Conservation (phyloP, 2,888 invertebrate species). For the Villa cingulata region DNA sequence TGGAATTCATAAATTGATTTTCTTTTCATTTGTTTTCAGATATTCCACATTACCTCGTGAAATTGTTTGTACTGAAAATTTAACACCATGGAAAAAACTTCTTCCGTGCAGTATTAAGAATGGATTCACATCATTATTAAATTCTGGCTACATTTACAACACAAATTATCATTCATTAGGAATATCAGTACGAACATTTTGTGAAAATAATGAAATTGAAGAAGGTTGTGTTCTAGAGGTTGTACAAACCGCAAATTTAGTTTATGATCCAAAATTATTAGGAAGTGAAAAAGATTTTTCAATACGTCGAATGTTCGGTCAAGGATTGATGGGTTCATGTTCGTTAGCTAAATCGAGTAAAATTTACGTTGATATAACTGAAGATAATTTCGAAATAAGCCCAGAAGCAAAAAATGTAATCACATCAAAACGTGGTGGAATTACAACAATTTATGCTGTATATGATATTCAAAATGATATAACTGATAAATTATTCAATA, state of each 20-base stretch:
- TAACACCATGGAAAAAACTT: slow-evolving; percentile 96
- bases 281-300: slow-evolving; percentile 61
- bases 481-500: slow-evolving; percentile 47
- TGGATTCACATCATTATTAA: slow-evolving; percentile 76
- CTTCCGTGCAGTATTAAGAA: slow-evolving; percentile 85
- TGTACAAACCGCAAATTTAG: slow-evolving; percentile 71
- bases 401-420: slow-evolving; percentile 47
- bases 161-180: slow-evolving; percentile 86
- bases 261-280: slow-evolving; percentile 58
- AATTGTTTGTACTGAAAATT: slow-evolving; percentile 95
- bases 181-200: slow-evolving; percentile 69
- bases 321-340: slow-evolving; percentile 68
- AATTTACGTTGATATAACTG: slow-evolving; percentile 67
- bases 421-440: slow-evolving; percentile 54
- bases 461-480: slow-evolving; percentile 47
- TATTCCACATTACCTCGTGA: slow-evolving; percentile 91
- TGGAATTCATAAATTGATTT: no score
- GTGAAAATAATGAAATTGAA: slow-evolving; percentile 42
- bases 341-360: slow-evolving; percentile 63
- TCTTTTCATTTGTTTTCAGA: slow-evolving; percentile 26
- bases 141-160: slow-evolving; percentile 82
- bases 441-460: slow-evolving; percentile 50
- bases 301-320: slow-evolving; percentile 72
- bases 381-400: slow-evolving; percentile 47
- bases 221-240: slow-evolving; percentile 58